phyloP scores from a whole-genome alignment of 2,113 vertebrate species.

The Pachypanchax playfairii region DNA sequence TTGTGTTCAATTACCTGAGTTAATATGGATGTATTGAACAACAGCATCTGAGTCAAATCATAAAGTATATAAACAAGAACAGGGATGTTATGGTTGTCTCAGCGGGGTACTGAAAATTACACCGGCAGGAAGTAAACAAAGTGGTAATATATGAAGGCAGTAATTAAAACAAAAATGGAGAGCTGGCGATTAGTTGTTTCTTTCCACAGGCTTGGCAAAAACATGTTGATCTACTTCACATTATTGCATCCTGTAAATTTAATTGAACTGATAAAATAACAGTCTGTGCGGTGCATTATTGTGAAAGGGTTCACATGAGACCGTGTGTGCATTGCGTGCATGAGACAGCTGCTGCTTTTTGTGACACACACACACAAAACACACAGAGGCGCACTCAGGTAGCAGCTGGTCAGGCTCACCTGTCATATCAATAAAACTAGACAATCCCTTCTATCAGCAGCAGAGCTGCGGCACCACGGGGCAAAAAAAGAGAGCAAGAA shows the following conservation, averaged over 20 bases:
- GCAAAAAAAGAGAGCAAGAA: slow-evolving; percentile 61
- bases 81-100: slow-evolving; percentile 52
- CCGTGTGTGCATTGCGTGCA: slow-evolving; percentile 64
- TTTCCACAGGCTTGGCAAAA: slow-evolving; percentile 14
- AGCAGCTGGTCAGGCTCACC: slow-evolving; percentile 81
- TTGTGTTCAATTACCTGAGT: slow-evolving; percentile 74
- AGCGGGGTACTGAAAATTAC: slow-evolving; percentile 61
- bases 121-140: slow-evolving; percentile 71
- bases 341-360: slow-evolving; percentile 72
- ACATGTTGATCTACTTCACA: slow-evolving; percentile 18
- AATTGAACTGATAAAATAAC: slow-evolving; percentile 38
- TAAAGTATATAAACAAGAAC: slow-evolving; percentile 72
- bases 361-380: slow-evolving; percentile 25
- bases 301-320: slow-evolving; percentile 55
- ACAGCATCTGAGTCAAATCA: slow-evolving; percentile 70
- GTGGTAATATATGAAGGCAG: slow-evolving; percentile 59
- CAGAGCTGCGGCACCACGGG: slow-evolving; percentile 41
- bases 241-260: slow-evolving; percentile 27
- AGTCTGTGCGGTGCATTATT: slow-evolving; percentile 45
- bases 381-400: slow-evolving; percentile 61
- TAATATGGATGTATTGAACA: slow-evolving; percentile 73
- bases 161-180: slow-evolving; percentile 40
- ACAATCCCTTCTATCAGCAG: slow-evolving; percentile 80
- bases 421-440: slow-evolving; percentile 78
- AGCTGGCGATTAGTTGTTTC: slow-evolving; percentile 39